Base-by-base conservation (phyloP, 2,888 invertebrate species). In the Blomia tropicalis region DNA sequence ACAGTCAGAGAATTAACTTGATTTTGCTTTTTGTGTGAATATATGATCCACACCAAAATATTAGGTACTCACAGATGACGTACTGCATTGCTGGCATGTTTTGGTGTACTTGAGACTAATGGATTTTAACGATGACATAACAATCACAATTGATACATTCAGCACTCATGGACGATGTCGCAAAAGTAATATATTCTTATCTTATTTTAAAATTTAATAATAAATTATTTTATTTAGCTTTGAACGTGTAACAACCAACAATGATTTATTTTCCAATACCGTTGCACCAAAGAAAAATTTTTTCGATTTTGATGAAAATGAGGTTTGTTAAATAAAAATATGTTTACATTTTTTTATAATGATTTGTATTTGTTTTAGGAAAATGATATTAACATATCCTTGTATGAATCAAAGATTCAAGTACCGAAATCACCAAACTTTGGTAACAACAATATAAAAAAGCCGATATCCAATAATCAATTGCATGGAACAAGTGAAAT, bases 291-390 rank as follows among this genome's bases (percentile, higher is more conserved):
- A 47, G 22, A 47, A 47, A n/a, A 47, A 47, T 27, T 47, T 47
- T 47, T 47, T 47, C 51, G 51, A 47, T 27, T 47, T 47, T 19
- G 51, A 47, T 11, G 51, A 47, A 11, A n/a, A 47, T 14, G 51
- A 47, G 51, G 51, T 47, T 14, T 47, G 7, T 47, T 19, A 25
- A 11, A 11, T 19, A 47, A 14, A 14, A 17, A 11, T 36, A 27
- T 47, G 7, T 47, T 47, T 19, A 47, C 22, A 25, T 19, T 19
- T 11, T 47, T 27, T 47, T 47, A 47, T 11, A 47, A 36, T 14
- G 51, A 11, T 47, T 19, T 11, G 7, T 47, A 14, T 17, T 41
- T n/a, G n/a, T n/a, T n/a, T 41, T 41, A 41, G 41, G 14, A 14
- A 41, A 41, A 14, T 41, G 41, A 41, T 17, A 7, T 17, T 7